Conservation (phyloP, 2,797 vertebrate genomes). For the Sebastes reedi region DNA sequence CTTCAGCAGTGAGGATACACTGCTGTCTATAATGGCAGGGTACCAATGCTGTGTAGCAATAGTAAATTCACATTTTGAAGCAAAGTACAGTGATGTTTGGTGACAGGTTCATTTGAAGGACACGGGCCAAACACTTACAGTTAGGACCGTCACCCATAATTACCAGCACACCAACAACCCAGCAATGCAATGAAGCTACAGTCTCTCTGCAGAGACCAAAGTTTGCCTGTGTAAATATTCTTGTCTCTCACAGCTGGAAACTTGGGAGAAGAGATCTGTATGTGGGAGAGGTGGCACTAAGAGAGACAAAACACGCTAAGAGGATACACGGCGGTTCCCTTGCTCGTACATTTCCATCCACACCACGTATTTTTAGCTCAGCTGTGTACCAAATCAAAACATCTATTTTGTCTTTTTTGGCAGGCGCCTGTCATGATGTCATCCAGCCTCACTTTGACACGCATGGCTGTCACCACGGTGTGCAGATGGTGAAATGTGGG, state of each 20-base stretch:
- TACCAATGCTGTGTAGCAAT: neutral
- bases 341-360: constrained; percentile 38
- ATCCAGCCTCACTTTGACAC: constrained; percentile 39
- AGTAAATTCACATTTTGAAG: constrained; percentile 28
- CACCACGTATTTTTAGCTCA: constrained; percentile 48
- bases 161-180: constrained; percentile 6
- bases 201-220: constrained; percentile 23
- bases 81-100: constrained; percentile 16
- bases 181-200: neutral
- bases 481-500: constrained; percentile 45
- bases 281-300: constrained; percentile 37
- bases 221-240: constrained; percentile 4
- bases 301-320: constrained; percentile 32
- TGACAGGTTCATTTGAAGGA: constrained; percentile 21
- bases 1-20: constrained; percentile 28
- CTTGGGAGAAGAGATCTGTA: constrained; percentile 25
- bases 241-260: constrained; percentile 4
- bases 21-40: constrained; percentile 25
- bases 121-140: neutral
- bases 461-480: constrained; percentile 33
- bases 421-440: constrained; percentile 51
- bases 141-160: neutral
- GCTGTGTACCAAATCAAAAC: constrained; percentile 58
- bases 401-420: constrained; percentile 62
- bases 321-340: constrained; percentile 16